Conservation (phyloP, 2,888 invertebrate genomes). For the Homarus gammarus region DNA sequence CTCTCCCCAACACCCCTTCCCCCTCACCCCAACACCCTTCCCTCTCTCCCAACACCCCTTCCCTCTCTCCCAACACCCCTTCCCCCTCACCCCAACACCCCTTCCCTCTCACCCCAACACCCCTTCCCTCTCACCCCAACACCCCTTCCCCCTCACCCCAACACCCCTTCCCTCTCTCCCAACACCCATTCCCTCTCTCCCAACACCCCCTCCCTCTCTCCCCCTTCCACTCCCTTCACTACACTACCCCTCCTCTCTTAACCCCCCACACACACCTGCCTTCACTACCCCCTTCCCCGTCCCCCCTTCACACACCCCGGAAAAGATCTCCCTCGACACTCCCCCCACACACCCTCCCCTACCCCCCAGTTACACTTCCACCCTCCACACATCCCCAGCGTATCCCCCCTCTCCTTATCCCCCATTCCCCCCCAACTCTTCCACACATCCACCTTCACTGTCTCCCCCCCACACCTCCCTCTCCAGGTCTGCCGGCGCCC, state of each 20-base stretch:
- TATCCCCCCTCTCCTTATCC: background rate
- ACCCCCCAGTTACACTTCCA: too few relatives aligned
- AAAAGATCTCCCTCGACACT: too few relatives aligned
- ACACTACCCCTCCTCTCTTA: background rate
- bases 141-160: too few relatives aligned
- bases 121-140: too few relatives aligned
- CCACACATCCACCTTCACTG: background rate
- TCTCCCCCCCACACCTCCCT: background rate
- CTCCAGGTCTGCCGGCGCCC: constrained; percentile 29
- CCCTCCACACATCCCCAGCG: too few relatives aligned
- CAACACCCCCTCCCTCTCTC: background rate
- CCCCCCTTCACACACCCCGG: too few relatives aligned
- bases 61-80: background rate
- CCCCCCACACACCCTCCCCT: too few relatives aligned
- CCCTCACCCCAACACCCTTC: background rate
- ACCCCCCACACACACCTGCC: too few relatives aligned
- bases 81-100: background rate
- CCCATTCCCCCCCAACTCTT: background rate
- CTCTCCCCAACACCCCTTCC: too few relatives aligned
- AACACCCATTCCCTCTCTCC: background rate
- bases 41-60: background rate
- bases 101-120: too few relatives aligned
- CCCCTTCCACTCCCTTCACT: too few relatives aligned
- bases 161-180: background rate
- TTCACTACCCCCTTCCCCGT: too few relatives aligned